A percentile compares a stretch with the other conserved stretches of the same genome.
phyloP scores from a whole-genome alignment of 2,797 vertebrate species.

The Labroides dimidiatus region DNA sequence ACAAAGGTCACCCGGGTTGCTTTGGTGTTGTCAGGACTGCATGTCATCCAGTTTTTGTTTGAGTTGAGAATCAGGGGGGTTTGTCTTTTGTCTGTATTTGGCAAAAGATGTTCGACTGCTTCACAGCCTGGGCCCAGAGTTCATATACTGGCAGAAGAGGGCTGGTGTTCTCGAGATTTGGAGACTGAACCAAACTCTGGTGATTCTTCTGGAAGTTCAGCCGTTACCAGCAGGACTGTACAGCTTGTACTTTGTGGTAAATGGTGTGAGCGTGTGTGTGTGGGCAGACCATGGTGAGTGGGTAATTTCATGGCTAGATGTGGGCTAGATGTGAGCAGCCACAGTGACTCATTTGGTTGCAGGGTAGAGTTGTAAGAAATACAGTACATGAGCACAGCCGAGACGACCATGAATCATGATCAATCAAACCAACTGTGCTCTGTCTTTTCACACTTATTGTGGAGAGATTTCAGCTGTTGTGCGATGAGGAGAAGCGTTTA shows the following conservation, averaged over 20 bases:
- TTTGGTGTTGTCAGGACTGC: too few species aligned
- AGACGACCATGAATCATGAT: slow-evolving; percentile 6
- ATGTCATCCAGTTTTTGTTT: too few species aligned
- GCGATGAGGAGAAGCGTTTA: not conserved
- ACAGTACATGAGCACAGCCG: slow-evolving; percentile 9
- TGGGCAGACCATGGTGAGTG: slow-evolving; percentile 27
- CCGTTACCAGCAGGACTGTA: slow-evolving; percentile 22
- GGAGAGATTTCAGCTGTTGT: not conserved
- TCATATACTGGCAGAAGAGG: too few species aligned
- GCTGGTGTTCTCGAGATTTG: not conserved
- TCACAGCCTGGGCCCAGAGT: not conserved
- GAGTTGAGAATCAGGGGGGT: too few species aligned
- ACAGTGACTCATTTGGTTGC: slow-evolving; percentile 12
- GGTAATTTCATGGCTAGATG: slow-evolving; percentile 28
- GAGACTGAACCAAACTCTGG: not conserved
- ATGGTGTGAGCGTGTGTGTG: slow-evolving; percentile 12
- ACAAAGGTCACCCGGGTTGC: too few species aligned
- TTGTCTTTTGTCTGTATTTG: not conserved
- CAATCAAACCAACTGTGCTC: slow-evolving; percentile 7
- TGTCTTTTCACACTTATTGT: slow-evolving; percentile 5
- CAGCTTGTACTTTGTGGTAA: slow-evolving; percentile 20
- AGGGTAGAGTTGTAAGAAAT: slow-evolving; percentile 22
- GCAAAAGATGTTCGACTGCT: not conserved
- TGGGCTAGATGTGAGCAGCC: slow-evolving; percentile 31
- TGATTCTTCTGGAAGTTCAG: slow-evolving; percentile 5